Evolutionary conservation across 2,113 vertebrate genomes (phyloP), one percentile per base, ranked within the genome.

Genomic region (Oryzias javanicus): DNA sequence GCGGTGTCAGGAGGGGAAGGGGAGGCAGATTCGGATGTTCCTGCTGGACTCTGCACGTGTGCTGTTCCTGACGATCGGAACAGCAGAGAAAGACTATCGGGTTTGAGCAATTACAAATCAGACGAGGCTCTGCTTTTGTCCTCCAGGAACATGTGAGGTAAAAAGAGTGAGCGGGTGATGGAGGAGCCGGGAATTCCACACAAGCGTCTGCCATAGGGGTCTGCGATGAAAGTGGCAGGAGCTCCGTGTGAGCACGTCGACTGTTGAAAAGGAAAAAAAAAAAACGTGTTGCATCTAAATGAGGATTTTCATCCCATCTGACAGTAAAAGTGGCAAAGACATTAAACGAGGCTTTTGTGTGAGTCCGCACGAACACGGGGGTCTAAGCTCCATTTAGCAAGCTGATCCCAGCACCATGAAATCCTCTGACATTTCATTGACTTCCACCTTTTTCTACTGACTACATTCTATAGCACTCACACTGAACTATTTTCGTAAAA

Each of bases 201-300:
- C 63, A 75, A 66, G 70, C 49, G 74, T 81, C 56, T 87, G 81
- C 64, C 71, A 75, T 70, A 78, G 84, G 79, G 75, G 58, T 45
- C 55, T 65, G 41, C 70, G 60, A 68, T 66, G 75, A 67, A 81
- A 69, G 52, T 41, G 63, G 75, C 16, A 14, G 47, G 52, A 62
- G 19, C 24, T 59, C 72, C 12, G 54, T 44, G 62, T 59, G 66
- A 72, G 53, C 14, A 61, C 42, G 41, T 64, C 64, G 20, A 41
- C 29, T 45, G 7, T 2, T 20, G 60, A 3, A 4, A 19, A 35
- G 46, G 22, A 22, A 22, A 22, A 22, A 59, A 45, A 13, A 7
- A 63, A 74, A 77, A 55, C 60, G 79, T 67, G 70, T 71, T 74
- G 58, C 53, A 55, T 69, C 58, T 17, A 79, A 84, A 87, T 83